phyloP scores from a whole-genome alignment of 2,797 vertebrate species.

The Amniataba percoides region DNA sequence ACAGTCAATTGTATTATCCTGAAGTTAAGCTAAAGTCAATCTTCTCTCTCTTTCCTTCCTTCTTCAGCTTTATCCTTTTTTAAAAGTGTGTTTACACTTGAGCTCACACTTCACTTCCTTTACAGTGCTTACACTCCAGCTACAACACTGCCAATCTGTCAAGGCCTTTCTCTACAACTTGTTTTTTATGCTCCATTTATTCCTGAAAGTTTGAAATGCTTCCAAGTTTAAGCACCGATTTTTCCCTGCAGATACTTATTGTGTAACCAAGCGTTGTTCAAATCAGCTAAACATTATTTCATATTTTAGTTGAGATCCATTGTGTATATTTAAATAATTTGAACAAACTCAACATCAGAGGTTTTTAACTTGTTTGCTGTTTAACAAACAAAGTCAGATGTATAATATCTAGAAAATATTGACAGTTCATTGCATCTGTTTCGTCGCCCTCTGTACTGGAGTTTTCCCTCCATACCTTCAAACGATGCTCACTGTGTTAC shows the following conservation, averaged over 20 bases:
- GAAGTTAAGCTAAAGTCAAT: neutral
- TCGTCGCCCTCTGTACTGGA: neutral
- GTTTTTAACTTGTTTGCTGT: neutral
- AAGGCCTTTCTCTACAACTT: neutral
- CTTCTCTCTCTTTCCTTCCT: no score
- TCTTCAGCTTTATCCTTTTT: neutral
- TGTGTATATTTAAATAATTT: neutral
- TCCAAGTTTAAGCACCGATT: neutral
- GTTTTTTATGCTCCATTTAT: neutral
- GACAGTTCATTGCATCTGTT: constrained; percentile 20
- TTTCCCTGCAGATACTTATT: neutral
- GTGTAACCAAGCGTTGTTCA: neutral
- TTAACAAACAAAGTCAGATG: neutral
- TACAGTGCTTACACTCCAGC: neutral
- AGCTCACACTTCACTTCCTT: neutral
- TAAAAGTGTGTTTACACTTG: neutral
- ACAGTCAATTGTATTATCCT: neutral
- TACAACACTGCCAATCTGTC: no score
- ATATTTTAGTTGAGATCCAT: neutral
- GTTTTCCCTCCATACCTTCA: neutral
- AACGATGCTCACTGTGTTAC: neutral
- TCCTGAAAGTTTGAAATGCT: neutral
- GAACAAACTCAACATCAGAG: neutral
- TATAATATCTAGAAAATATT: neutral
- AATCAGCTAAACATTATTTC: neutral